A percentile compares a stretch with the other conserved stretches of the same genome.
Evolutionary conservation across 2,113 vertebrate genomes (phyloP).

Genomic region (Epinephelus lanceolatus): DNA sequence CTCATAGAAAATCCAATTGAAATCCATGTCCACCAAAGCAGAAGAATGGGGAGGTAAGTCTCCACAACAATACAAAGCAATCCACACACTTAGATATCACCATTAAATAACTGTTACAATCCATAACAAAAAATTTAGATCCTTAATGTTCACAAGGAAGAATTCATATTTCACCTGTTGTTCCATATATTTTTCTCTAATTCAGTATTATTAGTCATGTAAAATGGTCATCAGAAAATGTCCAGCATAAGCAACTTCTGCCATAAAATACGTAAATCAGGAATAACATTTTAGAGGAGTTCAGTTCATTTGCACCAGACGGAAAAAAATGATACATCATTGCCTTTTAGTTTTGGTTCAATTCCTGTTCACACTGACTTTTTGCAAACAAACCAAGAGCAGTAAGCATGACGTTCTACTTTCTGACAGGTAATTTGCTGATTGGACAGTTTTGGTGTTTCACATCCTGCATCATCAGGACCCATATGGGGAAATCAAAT

Average conservation of each 20-base stretch:
- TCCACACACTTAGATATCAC: background rate
- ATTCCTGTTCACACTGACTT: too few relatives aligned
- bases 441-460: too few relatives aligned
- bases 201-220: background rate
- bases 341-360: too few relatives aligned
- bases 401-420: too few relatives aligned
- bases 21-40: background rate
- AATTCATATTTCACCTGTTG: too few relatives aligned
- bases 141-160: background rate
- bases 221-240: background rate
- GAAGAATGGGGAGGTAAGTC: background rate
- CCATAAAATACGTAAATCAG: background rate
- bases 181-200: background rate
- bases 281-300: background rate
- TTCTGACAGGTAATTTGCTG: too few relatives aligned
- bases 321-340: too few relatives aligned
- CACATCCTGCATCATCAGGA: too few relatives aligned
- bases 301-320: too few relatives aligned
- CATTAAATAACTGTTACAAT: background rate
- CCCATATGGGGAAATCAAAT: too few relatives aligned
- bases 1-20: slow-evolving; percentile 4
- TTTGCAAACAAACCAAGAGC: too few relatives aligned
- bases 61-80: background rate
- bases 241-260: too few relatives aligned
- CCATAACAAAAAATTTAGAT: background rate